Evolutionary conservation across 1,140 invertebrate species (phyloP).

Genomic region (Pinna nobilis): DNA sequence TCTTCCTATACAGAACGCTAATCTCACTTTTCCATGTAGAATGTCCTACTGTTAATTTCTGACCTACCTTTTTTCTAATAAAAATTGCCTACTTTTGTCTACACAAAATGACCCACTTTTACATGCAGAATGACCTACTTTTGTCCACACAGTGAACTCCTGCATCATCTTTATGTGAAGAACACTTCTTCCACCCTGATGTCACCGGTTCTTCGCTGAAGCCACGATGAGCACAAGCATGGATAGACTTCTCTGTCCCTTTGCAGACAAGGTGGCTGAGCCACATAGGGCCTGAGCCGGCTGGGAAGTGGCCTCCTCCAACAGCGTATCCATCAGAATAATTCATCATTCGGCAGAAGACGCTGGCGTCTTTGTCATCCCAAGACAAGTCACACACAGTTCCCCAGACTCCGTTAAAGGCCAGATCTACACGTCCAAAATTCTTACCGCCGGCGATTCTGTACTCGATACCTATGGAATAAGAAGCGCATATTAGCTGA

Average conservation of each 20-base stretch:
- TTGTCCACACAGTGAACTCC: conserved; percentile 55
- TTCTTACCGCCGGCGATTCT: conserved; percentile 59
- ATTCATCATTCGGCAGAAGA: conserved; percentile 54
- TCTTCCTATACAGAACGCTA: no score
- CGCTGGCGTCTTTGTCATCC: conserved; percentile 54
- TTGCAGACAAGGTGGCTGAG: conserved; percentile 57
- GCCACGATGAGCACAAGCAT: conserved; percentile 58
- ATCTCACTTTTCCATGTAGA: no score
- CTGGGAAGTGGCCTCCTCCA: conserved; percentile 44
- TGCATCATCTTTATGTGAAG: conserved; percentile 55
- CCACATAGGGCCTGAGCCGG: conserved; percentile 59
- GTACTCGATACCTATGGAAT: conserved; percentile 46
- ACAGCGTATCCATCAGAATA: conserved; percentile 57
- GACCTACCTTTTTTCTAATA: not conserved
- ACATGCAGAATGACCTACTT: conserved; percentile 24
- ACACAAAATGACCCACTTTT: not conserved
- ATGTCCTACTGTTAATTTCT: no score
- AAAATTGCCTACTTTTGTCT: not conserved
- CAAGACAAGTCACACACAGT: conserved; percentile 62
- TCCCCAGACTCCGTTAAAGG: conserved; percentile 71
- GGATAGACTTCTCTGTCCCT: conserved; percentile 55
- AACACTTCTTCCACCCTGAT: conserved; percentile 34
- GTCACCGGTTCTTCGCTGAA: conserved; percentile 40
- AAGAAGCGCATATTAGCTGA: not conserved
- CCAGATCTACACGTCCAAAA: conserved; percentile 84